Percentiles rank a stretch among this genome's conserved stretches.
phyloP scores from a whole-genome alignment of 2,113 vertebrate genomes.

The Coturnix japonica region DNA sequence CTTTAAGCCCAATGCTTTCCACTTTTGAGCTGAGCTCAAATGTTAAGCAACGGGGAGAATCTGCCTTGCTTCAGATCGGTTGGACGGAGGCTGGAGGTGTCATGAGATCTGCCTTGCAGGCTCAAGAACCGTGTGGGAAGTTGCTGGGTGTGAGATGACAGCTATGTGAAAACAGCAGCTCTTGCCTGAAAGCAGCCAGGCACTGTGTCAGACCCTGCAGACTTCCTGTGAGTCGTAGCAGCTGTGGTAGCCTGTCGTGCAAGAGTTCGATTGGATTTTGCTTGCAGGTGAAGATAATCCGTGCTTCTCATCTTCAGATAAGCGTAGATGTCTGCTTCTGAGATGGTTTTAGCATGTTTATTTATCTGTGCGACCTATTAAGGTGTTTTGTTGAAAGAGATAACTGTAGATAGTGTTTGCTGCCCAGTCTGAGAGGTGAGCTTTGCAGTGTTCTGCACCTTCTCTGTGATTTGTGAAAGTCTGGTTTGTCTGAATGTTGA shows the following conservation, averaged over 20 bases:
- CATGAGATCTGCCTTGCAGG: neutral
- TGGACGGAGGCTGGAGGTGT: neutral
- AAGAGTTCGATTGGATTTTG: neutral
- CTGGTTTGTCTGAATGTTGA: neutral
- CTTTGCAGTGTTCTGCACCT: neutral
- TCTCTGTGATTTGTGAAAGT: neutral
- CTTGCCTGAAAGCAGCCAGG: neutral
- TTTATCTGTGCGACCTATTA: accelerated
- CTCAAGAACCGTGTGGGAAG: accelerated
- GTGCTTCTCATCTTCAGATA: neutral
- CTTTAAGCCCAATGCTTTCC: neutral
- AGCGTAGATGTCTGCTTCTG: neutral
- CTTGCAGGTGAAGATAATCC: neutral
- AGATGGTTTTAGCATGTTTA: neutral
- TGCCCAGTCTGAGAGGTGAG: neutral
- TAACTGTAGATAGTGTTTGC: neutral
- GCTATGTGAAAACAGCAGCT: neutral
- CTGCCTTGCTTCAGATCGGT: neutral
- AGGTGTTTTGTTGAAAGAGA: neutral
- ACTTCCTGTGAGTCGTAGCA: neutral
- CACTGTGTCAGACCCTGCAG: accelerated
- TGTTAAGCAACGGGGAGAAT: neutral
- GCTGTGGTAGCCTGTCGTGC: neutral
- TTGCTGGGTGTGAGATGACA: accelerated
- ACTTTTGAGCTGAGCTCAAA: neutral